Base-by-base conservation (phyloP, 2,797 vertebrate genomes). In the Helicolenus hilgendorfi region DNA sequence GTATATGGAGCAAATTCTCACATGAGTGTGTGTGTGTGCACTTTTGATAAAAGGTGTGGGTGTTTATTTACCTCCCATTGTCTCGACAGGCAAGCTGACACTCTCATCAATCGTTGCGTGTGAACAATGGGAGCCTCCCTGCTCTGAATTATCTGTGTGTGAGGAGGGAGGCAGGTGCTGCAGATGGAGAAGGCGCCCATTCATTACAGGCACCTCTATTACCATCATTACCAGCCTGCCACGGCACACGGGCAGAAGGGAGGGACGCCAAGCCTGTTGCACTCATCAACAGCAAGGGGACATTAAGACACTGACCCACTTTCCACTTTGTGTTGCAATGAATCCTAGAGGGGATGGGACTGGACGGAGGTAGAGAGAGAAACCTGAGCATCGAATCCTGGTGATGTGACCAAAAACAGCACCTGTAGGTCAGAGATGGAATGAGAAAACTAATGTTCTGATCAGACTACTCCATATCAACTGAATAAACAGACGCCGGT, bases 171-270 rank as follows among this genome's bases (percentile, higher is more conserved):
- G 72, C 85, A 89, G 83, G 89, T 86, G 78, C 31, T 70, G 81
- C 72, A 77, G 74, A 82, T 73, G 68, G 60, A 89, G 74, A 79
- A 58, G 56, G 68, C 63, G 45, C 29, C 33, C 62, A 81, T 83
- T 88, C 85, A 91, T 93, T 88, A 88, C 74, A 56, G 60, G 77
- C 65, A 26, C 80, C 73, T 83, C 75, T 60, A 86, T 89, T 87
- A 76, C 77, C 4, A 15, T 81, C 81, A 82, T 86, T 79, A 85
- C 73, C 69, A 53, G 58, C 11, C 60, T 56, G 60, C 63, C 33
- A 59, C 60, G 29, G 60, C 70, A 69, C 77, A 87, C 68, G 11
- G 41, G 33, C n/a, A 22, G 26, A 60, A 45, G 36, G 60, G 59
- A 45, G 45, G 65, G 33, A 56, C 7, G 36, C 10, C 56, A 4